Conservation (phyloP, 2,113 vertebrate species). For the Hypanus sabinus region DNA sequence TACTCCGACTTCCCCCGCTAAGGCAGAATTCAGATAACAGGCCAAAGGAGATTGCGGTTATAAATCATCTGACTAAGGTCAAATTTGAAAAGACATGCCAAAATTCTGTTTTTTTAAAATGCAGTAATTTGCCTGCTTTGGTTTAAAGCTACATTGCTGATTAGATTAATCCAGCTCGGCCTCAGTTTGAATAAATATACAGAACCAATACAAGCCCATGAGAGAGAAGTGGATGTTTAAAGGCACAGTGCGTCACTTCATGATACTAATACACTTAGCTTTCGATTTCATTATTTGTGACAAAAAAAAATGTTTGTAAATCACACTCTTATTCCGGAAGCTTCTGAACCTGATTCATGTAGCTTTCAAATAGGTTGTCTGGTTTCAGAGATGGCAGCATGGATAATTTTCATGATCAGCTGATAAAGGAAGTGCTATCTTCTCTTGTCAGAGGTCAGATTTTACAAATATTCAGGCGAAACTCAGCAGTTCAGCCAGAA, state of each 20-base stretch:
- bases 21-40: slow-evolving; percentile 9
- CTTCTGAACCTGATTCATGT: background rate
- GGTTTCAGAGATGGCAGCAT: background rate
- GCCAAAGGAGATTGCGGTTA: background rate
- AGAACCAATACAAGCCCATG: background rate
- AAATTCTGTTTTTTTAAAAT: background rate
- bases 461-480: background rate
- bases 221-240: background rate
- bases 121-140: slow-evolving; percentile 31
- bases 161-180: slow-evolving; percentile 34
- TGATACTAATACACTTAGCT: background rate
- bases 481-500: too few species aligned
- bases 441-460: too few species aligned
- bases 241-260: background rate
- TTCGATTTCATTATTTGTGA: background rate
- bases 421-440: background rate
- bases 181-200: slow-evolving; percentile 33
- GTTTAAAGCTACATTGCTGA: slow-evolving; percentile 30
- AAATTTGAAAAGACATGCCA: slow-evolving; percentile 34
- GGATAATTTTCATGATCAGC: background rate
- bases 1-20: background rate
- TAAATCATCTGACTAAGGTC: slow-evolving; percentile 23
- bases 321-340: background rate
- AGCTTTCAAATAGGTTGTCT: background rate
- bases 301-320: background rate